Evolutionary conservation across 2,113 vertebrate genomes (phyloP).

Genomic region (Phocoena sinus): DNA sequence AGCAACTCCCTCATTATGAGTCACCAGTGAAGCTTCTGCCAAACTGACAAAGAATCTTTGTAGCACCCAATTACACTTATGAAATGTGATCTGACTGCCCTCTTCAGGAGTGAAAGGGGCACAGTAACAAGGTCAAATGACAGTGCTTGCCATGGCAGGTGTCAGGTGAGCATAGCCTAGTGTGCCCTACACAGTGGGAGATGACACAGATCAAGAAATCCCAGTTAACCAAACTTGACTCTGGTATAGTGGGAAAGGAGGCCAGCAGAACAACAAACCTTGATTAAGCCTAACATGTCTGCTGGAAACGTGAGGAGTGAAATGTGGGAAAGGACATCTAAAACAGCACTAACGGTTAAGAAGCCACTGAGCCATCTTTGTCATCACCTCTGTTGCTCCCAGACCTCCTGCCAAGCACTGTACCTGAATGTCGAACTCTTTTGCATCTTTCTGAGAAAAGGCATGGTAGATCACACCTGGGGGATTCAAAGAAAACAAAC

Average conservation of each 20-base stretch:
- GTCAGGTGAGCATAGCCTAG: neutral
- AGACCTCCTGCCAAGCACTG: neutral
- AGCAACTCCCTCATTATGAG: neutral
- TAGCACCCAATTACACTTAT: neutral
- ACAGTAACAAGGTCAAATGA: neutral
- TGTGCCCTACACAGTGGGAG: neutral
- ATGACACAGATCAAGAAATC: neutral
- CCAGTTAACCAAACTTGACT: neutral
- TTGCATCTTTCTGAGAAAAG: conserved; percentile 60
- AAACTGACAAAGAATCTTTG: neutral
- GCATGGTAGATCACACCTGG: conserved; percentile 56
- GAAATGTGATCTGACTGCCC: neutral
- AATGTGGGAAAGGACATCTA: neutral
- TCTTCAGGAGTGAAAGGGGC: neutral
- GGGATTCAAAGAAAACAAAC: neutral
- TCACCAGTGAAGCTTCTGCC: neutral
- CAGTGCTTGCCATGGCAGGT: neutral
- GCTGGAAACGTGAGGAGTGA: neutral
- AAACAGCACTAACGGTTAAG: neutral
- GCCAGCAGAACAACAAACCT: neutral
- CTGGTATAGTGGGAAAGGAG: neutral
- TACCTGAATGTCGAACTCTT: conserved; percentile 61
- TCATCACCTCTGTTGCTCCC: neutral
- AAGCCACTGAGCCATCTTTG: rapidly evolving
- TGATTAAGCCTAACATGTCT: neutral